These are phyloP conservation scores for Ephydatia muelleri DNA, from an alignment of 37 sponge, comb jelly and placozoan genomes.

Conservation along the genomic window DNA sequence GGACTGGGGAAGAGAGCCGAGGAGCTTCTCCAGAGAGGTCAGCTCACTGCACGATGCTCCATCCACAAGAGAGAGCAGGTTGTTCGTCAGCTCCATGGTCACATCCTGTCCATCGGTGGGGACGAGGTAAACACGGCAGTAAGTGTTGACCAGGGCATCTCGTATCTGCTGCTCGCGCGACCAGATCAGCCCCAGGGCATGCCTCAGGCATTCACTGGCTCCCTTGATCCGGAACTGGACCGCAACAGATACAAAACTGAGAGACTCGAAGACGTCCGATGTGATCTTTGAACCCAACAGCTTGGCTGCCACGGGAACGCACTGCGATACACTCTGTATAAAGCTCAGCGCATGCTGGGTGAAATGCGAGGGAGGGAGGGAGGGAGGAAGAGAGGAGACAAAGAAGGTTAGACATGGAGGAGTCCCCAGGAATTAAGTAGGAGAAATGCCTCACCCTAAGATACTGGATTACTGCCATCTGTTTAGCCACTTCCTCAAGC, in stretches of 20 bases:
- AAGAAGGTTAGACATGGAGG: background rate
- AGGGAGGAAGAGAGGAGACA: background rate
- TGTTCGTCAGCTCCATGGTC: background rate
- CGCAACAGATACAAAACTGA: constrained; percentile 77
- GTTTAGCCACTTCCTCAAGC: constrained; percentile 38
- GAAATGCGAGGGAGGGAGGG: background rate
- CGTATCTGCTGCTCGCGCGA: constrained; percentile 64
- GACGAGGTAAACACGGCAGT: constrained; percentile 77
- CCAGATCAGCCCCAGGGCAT: constrained; percentile 82
- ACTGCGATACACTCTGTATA: constrained; percentile 43
- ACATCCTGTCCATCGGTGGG: background rate
- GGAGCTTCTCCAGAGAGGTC: constrained; percentile 74
- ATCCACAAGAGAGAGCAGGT: constrained; percentile 53
- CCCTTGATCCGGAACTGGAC: constrained; percentile 57
- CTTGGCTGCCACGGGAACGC: constrained; percentile 67
- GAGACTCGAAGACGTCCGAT: constrained; percentile 82
- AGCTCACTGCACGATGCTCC: constrained; percentile 60
- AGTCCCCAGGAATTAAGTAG: background rate
- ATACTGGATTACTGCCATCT: constrained; percentile 51
- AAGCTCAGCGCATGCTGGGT: constrained; percentile 76
- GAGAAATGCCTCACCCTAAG: constrained; percentile 32
- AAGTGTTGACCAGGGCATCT: constrained; percentile 57
- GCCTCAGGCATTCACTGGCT: constrained; percentile 57
- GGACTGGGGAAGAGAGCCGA: constrained; percentile 53
- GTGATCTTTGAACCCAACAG: constrained; percentile 84